phyloP scores from a whole-genome alignment of 2,888 invertebrate species.

The Seladonia tumulorum region DNA sequence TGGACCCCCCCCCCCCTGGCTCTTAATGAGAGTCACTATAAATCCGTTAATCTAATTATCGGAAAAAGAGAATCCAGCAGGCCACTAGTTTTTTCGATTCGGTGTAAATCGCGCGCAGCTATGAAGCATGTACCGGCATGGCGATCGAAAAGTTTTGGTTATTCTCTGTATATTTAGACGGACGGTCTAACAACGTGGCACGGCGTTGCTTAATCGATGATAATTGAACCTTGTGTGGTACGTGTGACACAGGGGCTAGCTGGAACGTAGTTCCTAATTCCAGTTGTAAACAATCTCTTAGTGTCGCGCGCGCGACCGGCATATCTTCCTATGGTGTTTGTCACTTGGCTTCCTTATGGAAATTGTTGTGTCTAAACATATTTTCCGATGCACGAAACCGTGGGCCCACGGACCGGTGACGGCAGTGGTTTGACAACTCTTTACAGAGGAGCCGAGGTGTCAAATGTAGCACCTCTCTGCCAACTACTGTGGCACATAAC shows the following conservation, averaged over 20 bases:
- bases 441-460: conserved; percentile 75
- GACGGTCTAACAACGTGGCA: conserved; percentile 44
- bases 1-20: too few relatives aligned
- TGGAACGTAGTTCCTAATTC: conserved; percentile 59
- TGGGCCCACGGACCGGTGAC: conserved; percentile 61
- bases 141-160: background rate
- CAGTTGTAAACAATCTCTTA: conserved; percentile 59
- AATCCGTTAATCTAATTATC: too few relatives aligned
- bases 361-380: conserved; percentile 53
- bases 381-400: conserved; percentile 43
- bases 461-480: conserved; percentile 81
- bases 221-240: conserved; percentile 46
- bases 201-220: conserved; percentile 49
- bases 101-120: background rate
- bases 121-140: background rate
- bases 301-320: conserved; percentile 52
- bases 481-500: conserved; percentile 80
- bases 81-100: background rate
- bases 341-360: conserved; percentile 62
- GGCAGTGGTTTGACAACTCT: conserved; percentile 76
- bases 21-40: too few relatives aligned
- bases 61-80: background rate
- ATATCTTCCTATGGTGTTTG: conserved; percentile 55
- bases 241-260: conserved; percentile 32
- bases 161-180: conserved; percentile 45